phyloP scores from a whole-genome alignment of 2,113 vertebrate species.

The Carollia perspicillata region DNA sequence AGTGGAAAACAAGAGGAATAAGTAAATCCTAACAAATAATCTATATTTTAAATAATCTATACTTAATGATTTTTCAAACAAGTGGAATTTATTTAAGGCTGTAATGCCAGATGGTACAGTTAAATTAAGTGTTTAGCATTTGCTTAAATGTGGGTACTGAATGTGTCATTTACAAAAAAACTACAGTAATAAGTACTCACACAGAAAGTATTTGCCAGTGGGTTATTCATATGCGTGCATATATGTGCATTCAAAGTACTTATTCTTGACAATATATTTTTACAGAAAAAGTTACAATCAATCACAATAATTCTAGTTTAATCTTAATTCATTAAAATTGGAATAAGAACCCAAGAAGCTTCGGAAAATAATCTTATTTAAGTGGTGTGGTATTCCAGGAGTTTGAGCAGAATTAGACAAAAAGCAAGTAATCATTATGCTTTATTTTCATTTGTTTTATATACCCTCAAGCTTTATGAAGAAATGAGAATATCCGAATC shows the following conservation, averaged over 20 bases:
- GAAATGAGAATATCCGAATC: neutral
- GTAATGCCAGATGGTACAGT: constrained; percentile 1
- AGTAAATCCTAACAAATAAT: neutral
- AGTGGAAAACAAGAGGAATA: neutral
- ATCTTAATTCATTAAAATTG: neutral
- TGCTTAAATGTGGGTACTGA: constrained; percentile 24
- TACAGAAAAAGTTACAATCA: neutral
- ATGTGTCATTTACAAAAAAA: neutral
- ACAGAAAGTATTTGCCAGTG: neutral
- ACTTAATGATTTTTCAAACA: constrained; percentile 12
- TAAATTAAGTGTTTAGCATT: constrained; percentile 39
- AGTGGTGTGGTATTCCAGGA: rapidly evolving
- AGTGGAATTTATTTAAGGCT: neutral
- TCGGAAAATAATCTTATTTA: neutral
- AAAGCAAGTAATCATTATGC: neutral
- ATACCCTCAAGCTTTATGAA: neutral
- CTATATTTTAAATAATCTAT: neutral
- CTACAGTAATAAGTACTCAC: neutral
- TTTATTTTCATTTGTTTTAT: neutral
- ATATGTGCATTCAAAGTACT: neutral
- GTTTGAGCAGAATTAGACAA: neutral
- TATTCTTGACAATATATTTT: neutral
- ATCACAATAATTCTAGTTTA: neutral
- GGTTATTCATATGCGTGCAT: neutral
- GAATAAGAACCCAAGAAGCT: neutral